Conservation (phyloP, 1,140 invertebrate species). For the Mycetomoellerius zeteki region DNA sequence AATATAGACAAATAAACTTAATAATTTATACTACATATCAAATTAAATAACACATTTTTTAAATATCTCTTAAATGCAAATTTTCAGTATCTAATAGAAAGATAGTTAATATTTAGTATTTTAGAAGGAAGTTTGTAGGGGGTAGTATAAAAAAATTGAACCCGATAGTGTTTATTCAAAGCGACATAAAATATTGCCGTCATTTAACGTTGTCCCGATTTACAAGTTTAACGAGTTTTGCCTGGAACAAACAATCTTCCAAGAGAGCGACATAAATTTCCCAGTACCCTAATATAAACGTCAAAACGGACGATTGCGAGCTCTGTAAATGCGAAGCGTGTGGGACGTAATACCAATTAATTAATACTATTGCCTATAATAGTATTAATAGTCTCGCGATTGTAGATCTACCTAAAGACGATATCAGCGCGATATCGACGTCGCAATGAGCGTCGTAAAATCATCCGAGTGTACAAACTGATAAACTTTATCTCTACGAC, state of each 20-base stretch:
- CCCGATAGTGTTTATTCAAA: constrained; percentile 41
- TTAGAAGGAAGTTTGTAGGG: background rate
- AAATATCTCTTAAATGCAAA: background rate
- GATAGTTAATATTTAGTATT: background rate
- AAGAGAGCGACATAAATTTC: constrained; percentile 41
- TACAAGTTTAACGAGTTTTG: constrained; percentile 57
- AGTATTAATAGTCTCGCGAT: constrained; percentile 2
- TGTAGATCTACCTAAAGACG: background rate
- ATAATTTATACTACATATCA: background rate
- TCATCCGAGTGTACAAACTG: constrained; percentile 53
- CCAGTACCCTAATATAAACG: constrained; percentile 44
- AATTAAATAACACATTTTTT: background rate
- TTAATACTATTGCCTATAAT: constrained; percentile 28
- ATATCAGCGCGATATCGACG: constrained; percentile 20
- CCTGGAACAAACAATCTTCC: constrained; percentile 49
- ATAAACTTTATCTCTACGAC: constrained; percentile 64
- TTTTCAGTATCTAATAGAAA: background rate
- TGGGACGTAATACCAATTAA: constrained; percentile 17
- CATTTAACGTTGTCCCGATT: constrained; percentile 36
- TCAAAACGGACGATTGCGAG: constrained; percentile 38
- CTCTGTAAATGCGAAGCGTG: background rate
- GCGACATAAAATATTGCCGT: constrained; percentile 39
- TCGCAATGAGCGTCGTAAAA: constrained; percentile 54
- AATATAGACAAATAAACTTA: too few species aligned
- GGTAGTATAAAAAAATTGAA: background rate